Evolutionary conservation across 2,888 invertebrate species (phyloP).

Genomic region (Caenorhabditis sp.): DNA sequence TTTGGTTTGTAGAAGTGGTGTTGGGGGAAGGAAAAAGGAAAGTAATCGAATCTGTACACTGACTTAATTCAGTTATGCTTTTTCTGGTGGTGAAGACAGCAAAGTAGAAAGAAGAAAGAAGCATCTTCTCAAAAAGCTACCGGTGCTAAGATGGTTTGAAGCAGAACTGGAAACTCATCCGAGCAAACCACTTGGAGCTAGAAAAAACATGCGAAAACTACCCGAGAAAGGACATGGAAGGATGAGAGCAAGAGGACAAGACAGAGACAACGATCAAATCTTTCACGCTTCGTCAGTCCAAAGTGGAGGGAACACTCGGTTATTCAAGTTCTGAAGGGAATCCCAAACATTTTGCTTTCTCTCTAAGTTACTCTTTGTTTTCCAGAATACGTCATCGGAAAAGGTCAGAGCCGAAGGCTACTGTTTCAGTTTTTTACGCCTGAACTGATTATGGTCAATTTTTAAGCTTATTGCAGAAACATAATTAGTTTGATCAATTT

Average conservation of each 20-base stretch:
- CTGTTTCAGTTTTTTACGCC: not conserved
- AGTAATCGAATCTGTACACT: conserved; percentile 66
- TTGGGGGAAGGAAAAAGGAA: conserved; percentile 36
- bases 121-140: conserved; percentile 29
- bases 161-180: not conserved
- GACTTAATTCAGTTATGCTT: conserved; percentile 58
- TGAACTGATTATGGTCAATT: too few relatives aligned
- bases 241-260: conserved; percentile 37
- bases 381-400: conserved; percentile 12
- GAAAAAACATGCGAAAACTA: conserved; percentile 29
- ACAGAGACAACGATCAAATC: conserved; percentile 60
- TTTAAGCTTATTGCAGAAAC: too few relatives aligned
- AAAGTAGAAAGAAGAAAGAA: conserved; percentile 19
- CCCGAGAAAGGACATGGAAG: conserved; percentile 46
- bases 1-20: conserved; percentile 45
- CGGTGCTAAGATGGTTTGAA: not conserved
- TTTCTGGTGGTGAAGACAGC: conserved; percentile 10
- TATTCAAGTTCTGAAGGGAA: conserved; percentile 54
- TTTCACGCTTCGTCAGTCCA: conserved; percentile 52
- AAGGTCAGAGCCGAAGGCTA: conserved; percentile 11
- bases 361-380: not conserved
- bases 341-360: conserved; percentile 52
- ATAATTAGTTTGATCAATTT: too few relatives aligned
- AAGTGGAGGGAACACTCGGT: conserved; percentile 60
- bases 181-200: conserved; percentile 8